Conservation (phyloP, 2,113 vertebrate species). For the Dromiciops gliroides region DNA sequence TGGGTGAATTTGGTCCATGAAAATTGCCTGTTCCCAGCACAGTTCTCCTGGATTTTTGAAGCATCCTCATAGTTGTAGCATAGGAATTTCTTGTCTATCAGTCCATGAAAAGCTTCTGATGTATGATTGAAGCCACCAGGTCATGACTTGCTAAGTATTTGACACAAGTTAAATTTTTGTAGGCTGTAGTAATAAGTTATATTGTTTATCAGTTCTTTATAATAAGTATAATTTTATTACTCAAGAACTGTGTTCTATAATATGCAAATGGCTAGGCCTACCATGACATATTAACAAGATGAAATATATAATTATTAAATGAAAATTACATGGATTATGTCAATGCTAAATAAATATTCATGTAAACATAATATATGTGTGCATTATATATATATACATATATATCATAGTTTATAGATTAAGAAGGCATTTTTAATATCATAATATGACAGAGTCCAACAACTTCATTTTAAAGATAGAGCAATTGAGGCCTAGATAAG, state of each 20-base stretch:
- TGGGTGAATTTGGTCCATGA: background rate
- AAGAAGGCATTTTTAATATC: background rate
- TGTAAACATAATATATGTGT: background rate
- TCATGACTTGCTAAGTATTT: background rate
- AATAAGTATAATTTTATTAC: background rate
- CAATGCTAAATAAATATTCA: background rate
- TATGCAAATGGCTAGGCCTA: background rate
- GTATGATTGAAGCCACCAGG: background rate
- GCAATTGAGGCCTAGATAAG: background rate
- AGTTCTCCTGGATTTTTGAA: background rate
- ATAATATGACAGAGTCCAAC: background rate
- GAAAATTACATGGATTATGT: background rate
- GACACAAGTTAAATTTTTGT: background rate
- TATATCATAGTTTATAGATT: background rate
- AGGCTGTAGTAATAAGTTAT: background rate
- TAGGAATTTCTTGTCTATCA: background rate
- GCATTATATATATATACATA: background rate
- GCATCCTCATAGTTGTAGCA: background rate
- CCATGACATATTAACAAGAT: background rate
- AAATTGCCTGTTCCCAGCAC: background rate
- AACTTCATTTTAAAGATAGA: background rate
- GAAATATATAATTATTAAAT: background rate
- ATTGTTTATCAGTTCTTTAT: background rate
- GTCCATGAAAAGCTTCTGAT: background rate
- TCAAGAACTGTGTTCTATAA: background rate